phyloP scores from a whole-genome alignment of 2,797 vertebrate species.

The Neosalanx taihuensis region DNA sequence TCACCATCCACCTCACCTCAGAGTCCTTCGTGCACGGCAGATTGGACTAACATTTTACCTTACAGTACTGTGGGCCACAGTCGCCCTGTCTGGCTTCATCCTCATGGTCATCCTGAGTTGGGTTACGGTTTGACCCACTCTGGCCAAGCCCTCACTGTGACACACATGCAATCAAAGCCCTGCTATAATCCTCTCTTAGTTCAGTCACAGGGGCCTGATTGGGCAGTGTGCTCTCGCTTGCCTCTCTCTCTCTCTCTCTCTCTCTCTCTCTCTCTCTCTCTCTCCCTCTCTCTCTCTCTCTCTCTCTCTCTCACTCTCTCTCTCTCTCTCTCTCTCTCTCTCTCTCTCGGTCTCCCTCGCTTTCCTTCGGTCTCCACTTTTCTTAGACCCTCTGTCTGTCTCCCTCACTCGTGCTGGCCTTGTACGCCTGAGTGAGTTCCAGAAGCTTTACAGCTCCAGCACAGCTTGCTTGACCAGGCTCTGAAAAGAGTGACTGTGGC shows the following conservation, averaged over 20 bases:
- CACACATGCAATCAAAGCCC: conserved; percentile 47
- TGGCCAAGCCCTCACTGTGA: conserved; percentile 14
- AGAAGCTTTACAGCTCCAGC: conserved; percentile 42
- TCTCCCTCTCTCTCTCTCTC: background rate
- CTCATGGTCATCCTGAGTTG: too few species aligned
- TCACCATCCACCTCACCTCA: background rate
- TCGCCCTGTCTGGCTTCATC: too few species aligned
- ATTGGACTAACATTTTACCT: background rate
- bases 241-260: conserved; percentile 23
- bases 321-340: background rate
- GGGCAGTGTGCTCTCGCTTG: conserved; percentile 41
- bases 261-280: conserved; percentile 37
- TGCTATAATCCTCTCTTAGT: conserved; percentile 50
- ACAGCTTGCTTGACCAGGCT: conserved; percentile 35
- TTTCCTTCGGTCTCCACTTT: background rate
- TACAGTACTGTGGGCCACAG: background rate
- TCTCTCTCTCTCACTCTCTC: conserved; percentile 13
- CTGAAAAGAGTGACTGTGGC: conserved; percentile 25
- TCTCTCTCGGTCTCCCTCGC: too few species aligned
- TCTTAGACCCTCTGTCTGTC: conserved; percentile 21
- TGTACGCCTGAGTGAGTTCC: conserved; percentile 21
- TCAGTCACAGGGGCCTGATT: conserved; percentile 35
- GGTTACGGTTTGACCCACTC: too few species aligned
- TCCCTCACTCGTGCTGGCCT: conserved; percentile 39
- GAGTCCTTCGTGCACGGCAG: background rate